These are phyloP conservation scores for Bombus confusus DNA, from an alignment of 1,140 invertebrate genomes.

Conservation along the genomic window DNA sequence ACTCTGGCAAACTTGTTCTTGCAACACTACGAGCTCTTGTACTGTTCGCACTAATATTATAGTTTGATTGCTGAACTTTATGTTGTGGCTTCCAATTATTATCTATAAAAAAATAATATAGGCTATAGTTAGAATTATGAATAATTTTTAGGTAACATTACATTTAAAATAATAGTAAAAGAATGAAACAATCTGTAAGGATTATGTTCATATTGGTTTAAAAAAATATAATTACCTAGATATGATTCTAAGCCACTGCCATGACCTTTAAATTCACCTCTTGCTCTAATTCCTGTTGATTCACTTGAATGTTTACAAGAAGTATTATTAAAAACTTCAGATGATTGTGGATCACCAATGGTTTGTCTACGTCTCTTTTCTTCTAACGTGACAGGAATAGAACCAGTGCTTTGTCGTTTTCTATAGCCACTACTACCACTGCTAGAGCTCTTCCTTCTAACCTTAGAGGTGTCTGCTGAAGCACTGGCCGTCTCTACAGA, in stretches of 20 bases:
- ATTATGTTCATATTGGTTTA: neutral
- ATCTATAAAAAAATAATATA: conserved; percentile 65
- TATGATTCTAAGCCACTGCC: conserved; percentile 78
- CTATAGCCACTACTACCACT: conserved; percentile 75
- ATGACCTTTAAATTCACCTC: conserved; percentile 77
- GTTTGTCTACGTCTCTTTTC: conserved; percentile 79
- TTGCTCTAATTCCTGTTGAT: conserved; percentile 73
- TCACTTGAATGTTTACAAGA: conserved; percentile 69
- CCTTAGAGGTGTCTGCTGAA: conserved; percentile 82
- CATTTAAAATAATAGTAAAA: neutral
- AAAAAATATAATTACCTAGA: conserved; percentile 70
- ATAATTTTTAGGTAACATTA: conserved; percentile 34
- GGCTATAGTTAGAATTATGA: neutral
- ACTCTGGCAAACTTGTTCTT: conserved; percentile 70
- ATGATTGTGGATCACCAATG: conserved; percentile 69
- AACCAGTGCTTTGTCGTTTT: conserved; percentile 79
- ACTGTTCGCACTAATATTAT: conserved; percentile 69
- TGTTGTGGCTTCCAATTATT: conserved; percentile 77
- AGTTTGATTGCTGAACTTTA: conserved; percentile 76
- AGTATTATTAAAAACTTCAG: conserved; percentile 67
- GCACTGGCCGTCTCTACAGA: conserved; percentile 83
- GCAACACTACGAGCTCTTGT: conserved; percentile 71
- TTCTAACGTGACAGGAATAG: conserved; percentile 73
- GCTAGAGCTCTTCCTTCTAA: conserved; percentile 77
- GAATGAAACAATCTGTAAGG: neutral